Percentiles rank a stretch among this genome's conserved stretches.
These are phyloP conservation scores for Allacma fusca DNA, from an alignment of 2,888 invertebrate genomes.

Conservation along the genomic window DNA sequence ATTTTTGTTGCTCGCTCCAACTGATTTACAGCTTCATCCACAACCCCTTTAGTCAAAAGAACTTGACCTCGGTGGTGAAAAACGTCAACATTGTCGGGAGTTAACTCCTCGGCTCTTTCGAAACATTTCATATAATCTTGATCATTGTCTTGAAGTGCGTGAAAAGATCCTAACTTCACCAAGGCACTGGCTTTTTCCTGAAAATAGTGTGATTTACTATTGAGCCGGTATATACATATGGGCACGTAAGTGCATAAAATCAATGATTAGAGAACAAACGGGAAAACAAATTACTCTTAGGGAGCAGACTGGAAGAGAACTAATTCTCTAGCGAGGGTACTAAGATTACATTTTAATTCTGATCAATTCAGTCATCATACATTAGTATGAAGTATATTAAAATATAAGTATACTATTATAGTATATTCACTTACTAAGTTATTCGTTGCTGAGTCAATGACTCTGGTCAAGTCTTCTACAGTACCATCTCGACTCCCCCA, in stretches of 20 bases:
- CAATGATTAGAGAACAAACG: no score
- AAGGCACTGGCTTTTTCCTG: constrained; percentile 80
- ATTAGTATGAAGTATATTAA: no score
- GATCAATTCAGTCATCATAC: no score
- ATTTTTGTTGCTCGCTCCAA: constrained; percentile 82
- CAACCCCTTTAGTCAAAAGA: constrained; percentile 79
- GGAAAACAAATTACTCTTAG: no score
- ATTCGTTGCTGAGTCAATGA: constrained; percentile 68
- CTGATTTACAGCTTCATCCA: constrained; percentile 81
- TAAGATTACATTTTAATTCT: neutral
- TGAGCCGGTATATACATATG: no score
- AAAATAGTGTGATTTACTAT: constrained; percentile 26
- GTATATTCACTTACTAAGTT: constrained; percentile 44
- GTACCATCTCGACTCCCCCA: constrained; percentile 77
- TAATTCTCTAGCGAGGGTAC: no score
- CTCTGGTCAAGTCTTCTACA: constrained; percentile 74
- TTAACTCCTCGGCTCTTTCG: constrained; percentile 76
- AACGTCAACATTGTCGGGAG: constrained; percentile 84
- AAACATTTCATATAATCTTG: constrained; percentile 81
- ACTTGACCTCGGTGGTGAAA: constrained; percentile 94
- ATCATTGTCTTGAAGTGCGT: constrained; percentile 79
- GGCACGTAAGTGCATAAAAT: no score
- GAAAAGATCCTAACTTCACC: constrained; percentile 85
- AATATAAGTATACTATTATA: no score
- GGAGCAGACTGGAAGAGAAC: no score